Conservation (phyloP, 2,797 vertebrate species). For the Pterois miles region DNA sequence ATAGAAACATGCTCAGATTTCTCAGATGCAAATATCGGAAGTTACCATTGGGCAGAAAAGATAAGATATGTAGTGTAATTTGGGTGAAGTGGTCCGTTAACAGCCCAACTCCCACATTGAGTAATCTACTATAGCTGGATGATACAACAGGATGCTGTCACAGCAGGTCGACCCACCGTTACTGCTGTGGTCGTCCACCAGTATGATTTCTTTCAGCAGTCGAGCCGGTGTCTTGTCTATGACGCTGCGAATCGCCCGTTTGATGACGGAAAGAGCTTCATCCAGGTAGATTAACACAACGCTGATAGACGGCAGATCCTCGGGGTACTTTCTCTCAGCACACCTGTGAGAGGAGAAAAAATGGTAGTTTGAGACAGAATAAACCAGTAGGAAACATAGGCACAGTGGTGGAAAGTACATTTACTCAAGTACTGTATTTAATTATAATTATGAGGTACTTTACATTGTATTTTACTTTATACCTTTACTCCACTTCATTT, state of each 20-base stretch:
- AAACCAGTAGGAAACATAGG: background rate
- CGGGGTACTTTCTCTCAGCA: conserved; percentile 74
- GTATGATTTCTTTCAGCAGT: conserved; percentile 84
- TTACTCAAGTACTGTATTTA: no score
- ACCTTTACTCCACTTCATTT: no score
- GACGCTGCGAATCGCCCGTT: conserved; percentile 82
- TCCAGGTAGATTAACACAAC: conserved; percentile 86
- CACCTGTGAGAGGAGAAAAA: conserved; percentile 69
- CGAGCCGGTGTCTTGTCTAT: conserved; percentile 79
- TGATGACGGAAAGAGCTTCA: conserved; percentile 84
- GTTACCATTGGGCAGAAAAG: no score
- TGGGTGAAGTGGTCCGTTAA: no score
- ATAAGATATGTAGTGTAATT: no score
- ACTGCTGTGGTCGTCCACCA: conserved; percentile 86
- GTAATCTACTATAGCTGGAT: background rate
- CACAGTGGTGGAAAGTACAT: no score
- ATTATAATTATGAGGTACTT: no score
- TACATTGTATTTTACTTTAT: no score
- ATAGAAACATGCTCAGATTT: no score
- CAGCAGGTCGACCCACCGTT: conserved; percentile 64
- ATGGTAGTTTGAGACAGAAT: background rate
- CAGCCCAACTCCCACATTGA: background rate
- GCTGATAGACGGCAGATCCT: conserved; percentile 80
- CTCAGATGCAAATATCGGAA: no score
- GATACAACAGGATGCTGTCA: background rate